Base-by-base conservation (phyloP, 2,888 invertebrate species). In the Epirrhoe alternata region DNA sequence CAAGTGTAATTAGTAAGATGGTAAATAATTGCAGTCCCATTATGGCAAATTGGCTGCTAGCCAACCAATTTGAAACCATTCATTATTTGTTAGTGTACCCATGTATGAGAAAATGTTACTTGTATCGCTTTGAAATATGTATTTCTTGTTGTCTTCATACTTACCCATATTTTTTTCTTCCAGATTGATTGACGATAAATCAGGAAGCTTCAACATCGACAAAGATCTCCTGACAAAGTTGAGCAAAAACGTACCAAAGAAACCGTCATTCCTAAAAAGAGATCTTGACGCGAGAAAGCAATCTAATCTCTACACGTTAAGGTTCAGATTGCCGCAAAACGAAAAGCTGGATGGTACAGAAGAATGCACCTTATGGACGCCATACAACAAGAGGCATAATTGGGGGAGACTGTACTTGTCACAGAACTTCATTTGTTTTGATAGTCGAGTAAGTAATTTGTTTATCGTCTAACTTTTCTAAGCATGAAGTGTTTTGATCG, bases 271-370 rank as follows among this genome's bases (percentile, higher is more conserved):
- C 79, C 92, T 99, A 33, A 98, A 99, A 86, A 94, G 99, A 69
- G 99, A 99, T 88, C 93, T 99, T 73, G 99, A 99, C 86, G 99
- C 99, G 0, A 94, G 98, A 76, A 97, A 98, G 69, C 97, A 98
- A 80, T 99, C 98, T 17, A 99, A 99, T 87, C 95, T 97, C 49
- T 99, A 98, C 87, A 95, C 97, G 42, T 91, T 97, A 74, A 94
- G 96, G 79, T 98, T 98, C 83, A 94, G 98, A 74, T 94, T 99
- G 75, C 99, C 99, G 0, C 95, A 96, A 67, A 94, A 93, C 33
- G 99, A 99, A 91, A 98, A 98, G 86, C 92, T 99, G 66, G 99
- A 99, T 89, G 99, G 99, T 0, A 96, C 97, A 52, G 97, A 97
- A 61, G 97, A 97, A 80, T 98, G 98, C 81, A 96, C 97, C 8